A percentile compares a stretch with the other conserved stretches of the same genome.
Evolutionary conservation across 1,140 invertebrate species (phyloP).

Genomic region (Lethocerus indicus): DNA sequence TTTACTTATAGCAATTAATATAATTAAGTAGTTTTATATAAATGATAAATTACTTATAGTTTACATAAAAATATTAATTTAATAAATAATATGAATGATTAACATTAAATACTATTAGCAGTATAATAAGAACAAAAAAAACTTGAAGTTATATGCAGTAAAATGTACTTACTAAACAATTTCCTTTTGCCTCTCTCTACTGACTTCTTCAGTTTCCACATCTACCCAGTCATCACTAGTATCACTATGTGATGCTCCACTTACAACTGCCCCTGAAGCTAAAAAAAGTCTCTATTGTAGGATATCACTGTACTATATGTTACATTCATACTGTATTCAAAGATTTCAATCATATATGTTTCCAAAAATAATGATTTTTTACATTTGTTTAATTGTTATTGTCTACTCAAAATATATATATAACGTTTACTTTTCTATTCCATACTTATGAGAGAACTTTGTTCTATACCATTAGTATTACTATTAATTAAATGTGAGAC

Average conservation of each 20-base stretch:
- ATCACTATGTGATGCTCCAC: slow-evolving; percentile 12
- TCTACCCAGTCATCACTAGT: slow-evolving; percentile 19
- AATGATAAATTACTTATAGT: no score
- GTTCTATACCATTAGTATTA: no score
- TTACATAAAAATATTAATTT: not conserved
- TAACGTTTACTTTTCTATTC: no score
- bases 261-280: slow-evolving; percentile 7
- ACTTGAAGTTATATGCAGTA: not conserved
- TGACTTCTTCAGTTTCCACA: slow-evolving; percentile 15
- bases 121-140: not conserved
- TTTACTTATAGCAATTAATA: not conserved
- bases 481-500: no score
- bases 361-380: no score
- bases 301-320: no score
- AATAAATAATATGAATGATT: not conserved
- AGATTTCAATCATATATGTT: no score
- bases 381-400: no score
- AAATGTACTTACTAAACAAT: slow-evolving; percentile 13
- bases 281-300: no score
- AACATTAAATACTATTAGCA: not conserved
- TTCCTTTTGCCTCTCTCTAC: slow-evolving; percentile 11
- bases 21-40: not conserved
- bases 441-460: no score
- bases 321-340: no score
- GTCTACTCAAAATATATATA: no score